Evolutionary conservation across 1,140 invertebrate species (phyloP), one percentile per base, ranked within the genome.

Genomic region (Pseudomyrmex flavicornis): DNA sequence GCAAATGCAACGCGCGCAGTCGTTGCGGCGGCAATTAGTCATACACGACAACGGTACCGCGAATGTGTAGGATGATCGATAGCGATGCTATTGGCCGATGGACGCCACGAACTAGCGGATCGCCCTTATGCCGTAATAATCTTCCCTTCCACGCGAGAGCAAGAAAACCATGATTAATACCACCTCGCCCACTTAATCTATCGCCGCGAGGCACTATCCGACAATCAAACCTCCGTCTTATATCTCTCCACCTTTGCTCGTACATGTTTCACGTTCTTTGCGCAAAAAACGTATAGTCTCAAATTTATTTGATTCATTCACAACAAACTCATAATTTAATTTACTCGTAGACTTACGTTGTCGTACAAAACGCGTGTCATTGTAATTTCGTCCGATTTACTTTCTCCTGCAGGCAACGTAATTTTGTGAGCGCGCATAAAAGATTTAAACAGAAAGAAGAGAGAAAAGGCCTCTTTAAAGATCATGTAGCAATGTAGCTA

Each of bases 111-210:
- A 61, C 88, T 87, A 84, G 80, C 56, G 83, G 88, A 89, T 82
- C 85, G 85, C 62, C 35, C 75, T 54, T 82, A 73, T 68, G 75
- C 58, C 35, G 88, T 87, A 89, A 89, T 89, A 89, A 89, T 85
- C 85, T 79, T 70, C 54, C 87, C 77, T 75, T 69, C 68, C 44
- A 48, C 62, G 58, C 77, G 76, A 20, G 63, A 69, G 76, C 52
- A 76, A 83, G 88, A 83, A 86, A 90, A 88, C 72, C 48, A 88
- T 92, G 90, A 92, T 93, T 91, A 91, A 93, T 93, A 88, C 85
- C 73, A 85, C 79, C 83, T 68, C 76, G 17, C 83, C 58, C 63
- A 69, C 83, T 70, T 80, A 80, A 82, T 84, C 83, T 82, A 73
- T 75, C 72, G 79, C 79, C 79, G 69, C 61, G 79, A 82, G 79